Conservation (phyloP, 1,140 invertebrate genomes). For the Trigoniulus corallinus region DNA sequence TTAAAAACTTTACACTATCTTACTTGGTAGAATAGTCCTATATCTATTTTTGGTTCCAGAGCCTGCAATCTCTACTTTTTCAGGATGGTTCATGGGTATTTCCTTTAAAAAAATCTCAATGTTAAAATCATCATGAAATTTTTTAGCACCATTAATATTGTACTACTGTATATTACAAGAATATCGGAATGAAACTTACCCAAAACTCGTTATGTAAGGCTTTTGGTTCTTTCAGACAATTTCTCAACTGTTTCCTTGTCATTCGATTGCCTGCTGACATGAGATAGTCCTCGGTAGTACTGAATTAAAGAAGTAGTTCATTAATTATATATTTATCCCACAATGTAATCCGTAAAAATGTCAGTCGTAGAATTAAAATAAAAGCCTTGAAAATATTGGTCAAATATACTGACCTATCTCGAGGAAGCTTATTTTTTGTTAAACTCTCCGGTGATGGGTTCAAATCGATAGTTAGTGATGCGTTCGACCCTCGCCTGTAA, state of each 20-base stretch:
- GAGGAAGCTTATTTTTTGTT: background rate
- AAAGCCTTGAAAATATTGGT: too few species aligned
- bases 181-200: constrained; percentile 30
- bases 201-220: constrained; percentile 73
- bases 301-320: constrained; percentile 16
- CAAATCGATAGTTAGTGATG: constrained; percentile 56
- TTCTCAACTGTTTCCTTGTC: constrained; percentile 49
- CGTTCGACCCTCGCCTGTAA: constrained; percentile 52
- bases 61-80: constrained; percentile 67
- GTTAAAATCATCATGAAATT: constrained; percentile 4
- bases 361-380: too few species aligned
- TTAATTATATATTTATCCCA: background rate
- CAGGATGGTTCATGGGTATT: constrained; percentile 74
- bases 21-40: constrained; percentile 64
- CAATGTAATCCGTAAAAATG: too few species aligned
- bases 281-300: constrained; percentile 44
- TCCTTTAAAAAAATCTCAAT: constrained; percentile 30
- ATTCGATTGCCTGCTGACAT: constrained; percentile 42
- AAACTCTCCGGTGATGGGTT: constrained; percentile 23
- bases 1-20: constrained; percentile 2
- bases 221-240: constrained; percentile 34
- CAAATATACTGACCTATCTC: background rate
- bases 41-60: constrained; percentile 83
- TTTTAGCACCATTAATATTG: constrained; percentile 2
- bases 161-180: too few species aligned